phyloP scores from a whole-genome alignment of 2,797 vertebrate genomes.

The Pseudochromis fuscus region DNA sequence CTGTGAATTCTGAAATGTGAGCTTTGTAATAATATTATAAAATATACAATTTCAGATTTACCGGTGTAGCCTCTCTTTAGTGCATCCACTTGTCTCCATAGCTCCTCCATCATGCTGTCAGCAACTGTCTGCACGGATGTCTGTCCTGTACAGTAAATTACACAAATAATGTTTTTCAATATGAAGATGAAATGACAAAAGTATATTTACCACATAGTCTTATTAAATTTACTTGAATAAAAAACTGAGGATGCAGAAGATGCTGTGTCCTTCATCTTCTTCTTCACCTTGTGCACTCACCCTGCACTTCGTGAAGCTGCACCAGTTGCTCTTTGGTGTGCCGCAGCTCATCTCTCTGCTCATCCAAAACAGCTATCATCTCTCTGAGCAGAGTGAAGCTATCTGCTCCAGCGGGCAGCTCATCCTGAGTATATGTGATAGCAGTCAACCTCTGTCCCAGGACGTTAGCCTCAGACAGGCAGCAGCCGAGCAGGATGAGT shows the following conservation, averaged over 20 bases:
- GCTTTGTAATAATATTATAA: neutral
- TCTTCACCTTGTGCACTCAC: constrained; percentile 1
- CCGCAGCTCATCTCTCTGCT: constrained; percentile 50
- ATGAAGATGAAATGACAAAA: neutral
- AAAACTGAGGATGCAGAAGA: neutral
- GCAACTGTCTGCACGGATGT: neutral
- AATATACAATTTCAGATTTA: neutral
- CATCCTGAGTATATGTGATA: constrained; percentile 32
- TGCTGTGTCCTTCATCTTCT: no score
- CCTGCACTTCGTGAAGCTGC: constrained; percentile 28
- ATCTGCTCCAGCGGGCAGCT: constrained; percentile 33
- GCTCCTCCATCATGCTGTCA: neutral
- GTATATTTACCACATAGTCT: neutral
- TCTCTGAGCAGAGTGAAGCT: constrained; percentile 40
- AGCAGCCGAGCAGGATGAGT: constrained; percentile 50
- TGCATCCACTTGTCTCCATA: constrained; percentile 16
- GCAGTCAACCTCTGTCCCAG: constrained; percentile 41
- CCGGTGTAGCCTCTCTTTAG: constrained; percentile 36
- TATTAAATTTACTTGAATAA: neutral
- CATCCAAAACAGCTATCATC: constrained; percentile 40
- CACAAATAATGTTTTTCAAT: neutral
- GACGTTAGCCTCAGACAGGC: constrained; percentile 42
- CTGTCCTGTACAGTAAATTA: neutral
- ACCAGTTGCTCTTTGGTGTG: constrained; percentile 38
- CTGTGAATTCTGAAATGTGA: neutral